Base-by-base conservation (phyloP, 53 echinoderm and acorn worm species). In the Actinopyga echinites region DNA sequence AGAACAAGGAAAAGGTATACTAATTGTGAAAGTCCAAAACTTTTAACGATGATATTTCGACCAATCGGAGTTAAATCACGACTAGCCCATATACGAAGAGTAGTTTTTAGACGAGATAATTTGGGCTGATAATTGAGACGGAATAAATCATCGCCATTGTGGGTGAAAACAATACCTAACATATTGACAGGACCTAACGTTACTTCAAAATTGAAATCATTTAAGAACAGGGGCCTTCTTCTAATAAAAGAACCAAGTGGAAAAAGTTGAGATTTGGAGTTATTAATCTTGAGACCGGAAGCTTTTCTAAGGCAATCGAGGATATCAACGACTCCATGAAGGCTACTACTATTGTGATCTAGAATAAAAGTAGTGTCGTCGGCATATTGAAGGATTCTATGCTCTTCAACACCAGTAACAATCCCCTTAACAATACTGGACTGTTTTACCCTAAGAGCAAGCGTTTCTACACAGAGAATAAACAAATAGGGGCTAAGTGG, bases 241-340 rank as follows among this genome's bases (percentile, higher is more conserved):
- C 38, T 30, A 35, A 69, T 69, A 5, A 69, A 32, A 33, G 10
- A n/a, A 13, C 69, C 69, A 35, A 69, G n/a, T 13, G 69, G 35
- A 32, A 69, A 69, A 37, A 69, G 38, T 11, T 69, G 34, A 32
- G 69, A 69, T 36, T 69, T 32, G 15, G 34, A 12, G 69, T 9
- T 17, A 69, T 69, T 69, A 33, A 69, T 37, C 15, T 69, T 69
- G 12, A 69, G n/a, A 32, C 69, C 69, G n/a, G 69, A 69, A 17
- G 69, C 2, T 32, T 33, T 8, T 69, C 34, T 69, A 4, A 69
- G n/a, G n/a, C 34, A 30, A 32, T 69, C 69, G 15, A 69, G 38
- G n/a, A 69, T 17, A 37, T 28, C 15, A 37, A 69, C n/a, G 19
- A n/a, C 15, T 30, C n/a, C 69, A 69, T 32, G 30, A 12, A 69